Evolutionary conservation across 2,888 invertebrate species (phyloP).

Genomic region (Aporophyla lueneburgensis): DNA sequence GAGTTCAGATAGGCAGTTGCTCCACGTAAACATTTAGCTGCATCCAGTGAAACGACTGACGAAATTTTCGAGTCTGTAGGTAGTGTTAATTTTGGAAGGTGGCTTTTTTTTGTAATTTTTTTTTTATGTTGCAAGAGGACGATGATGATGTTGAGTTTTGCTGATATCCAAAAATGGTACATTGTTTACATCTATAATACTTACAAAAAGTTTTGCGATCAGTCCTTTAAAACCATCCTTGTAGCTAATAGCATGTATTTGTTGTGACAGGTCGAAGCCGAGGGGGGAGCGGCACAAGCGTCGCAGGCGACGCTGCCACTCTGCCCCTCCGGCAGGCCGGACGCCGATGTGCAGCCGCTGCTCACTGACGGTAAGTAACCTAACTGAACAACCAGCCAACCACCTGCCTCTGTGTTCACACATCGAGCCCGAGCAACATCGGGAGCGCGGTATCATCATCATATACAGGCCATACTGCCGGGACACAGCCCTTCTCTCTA

Average conservation of each 20-base stretch:
- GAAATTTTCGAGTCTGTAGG: too few relatives aligned
- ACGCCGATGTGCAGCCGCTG: slow-evolving; percentile 81
- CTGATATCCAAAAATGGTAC: not conserved
- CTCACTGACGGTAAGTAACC: slow-evolving; percentile 81
- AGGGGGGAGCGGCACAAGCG: slow-evolving; percentile 75
- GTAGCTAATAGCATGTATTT: not conserved
- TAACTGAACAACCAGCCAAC: not conserved
- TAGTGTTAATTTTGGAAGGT: too few relatives aligned
- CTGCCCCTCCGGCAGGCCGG: slow-evolving; percentile 84
- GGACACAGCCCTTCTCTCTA: too few relatives aligned
- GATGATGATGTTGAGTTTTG: not conserved
- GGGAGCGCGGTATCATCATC: not conserved
- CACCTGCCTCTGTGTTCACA: not conserved
- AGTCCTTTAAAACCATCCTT: not conserved
- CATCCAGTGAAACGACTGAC: too few relatives aligned
- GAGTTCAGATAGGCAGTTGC: too few relatives aligned
- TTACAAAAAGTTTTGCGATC: not conserved
- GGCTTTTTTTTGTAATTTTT: too few relatives aligned
- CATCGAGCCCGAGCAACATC: not conserved
- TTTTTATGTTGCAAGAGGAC: not conserved
- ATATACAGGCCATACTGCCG: too few relatives aligned
- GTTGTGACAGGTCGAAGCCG: slow-evolving; percentile 80
- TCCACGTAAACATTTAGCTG: too few relatives aligned
- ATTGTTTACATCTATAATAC: not conserved
- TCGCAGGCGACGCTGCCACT: slow-evolving; percentile 82